phyloP scores from a whole-genome alignment of 1,140 invertebrate species.

The Subanguina moxae region DNA sequence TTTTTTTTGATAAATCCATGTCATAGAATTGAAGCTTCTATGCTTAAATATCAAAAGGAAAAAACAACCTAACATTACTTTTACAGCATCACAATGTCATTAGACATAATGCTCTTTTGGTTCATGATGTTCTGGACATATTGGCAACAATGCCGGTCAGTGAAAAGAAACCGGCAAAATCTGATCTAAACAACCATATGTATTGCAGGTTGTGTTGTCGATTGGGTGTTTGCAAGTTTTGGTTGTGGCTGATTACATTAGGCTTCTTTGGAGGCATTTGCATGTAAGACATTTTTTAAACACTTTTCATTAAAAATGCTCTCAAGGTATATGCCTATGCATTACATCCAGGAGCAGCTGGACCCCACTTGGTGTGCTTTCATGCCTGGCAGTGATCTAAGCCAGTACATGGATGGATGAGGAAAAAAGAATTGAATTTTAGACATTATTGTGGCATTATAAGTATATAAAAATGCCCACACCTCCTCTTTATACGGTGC shows the following conservation, averaged over 20 bases:
- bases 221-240: slow-evolving; percentile 36
- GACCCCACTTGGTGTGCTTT: slow-evolving; percentile 24
- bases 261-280: slow-evolving; percentile 37
- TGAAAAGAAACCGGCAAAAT: slow-evolving; percentile 24
- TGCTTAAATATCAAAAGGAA: too few species aligned
- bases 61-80: too few species aligned
- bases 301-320: too few species aligned
- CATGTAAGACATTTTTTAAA: too few species aligned
- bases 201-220: slow-evolving; percentile 45
- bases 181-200: too few species aligned
- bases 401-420: slow-evolving; percentile 26
- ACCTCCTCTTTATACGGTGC: too few species aligned
- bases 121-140: slow-evolving; percentile 34
- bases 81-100: slow-evolving; percentile 26
- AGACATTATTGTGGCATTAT: too few species aligned
- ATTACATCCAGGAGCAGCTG: slow-evolving; percentile 39
- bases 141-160: slow-evolving; percentile 30
- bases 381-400: slow-evolving; percentile 11
- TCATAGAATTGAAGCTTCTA: too few species aligned
- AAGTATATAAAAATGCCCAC: too few species aligned
- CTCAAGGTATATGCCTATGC: slow-evolving; percentile 45
- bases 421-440: too few species aligned
- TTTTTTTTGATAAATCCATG: too few species aligned
- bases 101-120: slow-evolving; percentile 45
- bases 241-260: slow-evolving; percentile 31